phyloP scores from a whole-genome alignment of 2,113 vertebrate genomes.

The Rhinichthys klamathensis region DNA sequence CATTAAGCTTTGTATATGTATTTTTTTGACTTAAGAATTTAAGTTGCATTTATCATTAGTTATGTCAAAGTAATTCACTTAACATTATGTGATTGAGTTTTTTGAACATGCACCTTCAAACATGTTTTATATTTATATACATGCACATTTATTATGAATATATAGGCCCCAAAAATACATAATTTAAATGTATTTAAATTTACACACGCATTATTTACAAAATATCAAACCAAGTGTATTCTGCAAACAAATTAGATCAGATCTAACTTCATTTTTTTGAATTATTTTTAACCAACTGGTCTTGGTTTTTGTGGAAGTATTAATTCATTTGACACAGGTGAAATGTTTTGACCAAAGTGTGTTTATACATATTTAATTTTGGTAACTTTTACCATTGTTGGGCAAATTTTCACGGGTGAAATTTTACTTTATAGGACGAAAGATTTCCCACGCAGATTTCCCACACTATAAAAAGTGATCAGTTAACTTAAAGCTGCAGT shows the following conservation, averaged over 20 bases:
- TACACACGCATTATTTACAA: neutral
- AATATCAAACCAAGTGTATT: neutral
- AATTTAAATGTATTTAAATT: too few species aligned
- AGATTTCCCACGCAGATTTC: too few species aligned
- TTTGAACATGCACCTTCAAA: neutral
- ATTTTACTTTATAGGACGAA: too few species aligned
- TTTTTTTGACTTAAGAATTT: neutral
- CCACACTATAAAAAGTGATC: too few species aligned
- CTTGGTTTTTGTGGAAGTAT: neutral
- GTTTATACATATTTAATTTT: too few species aligned
- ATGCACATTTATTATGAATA: neutral
- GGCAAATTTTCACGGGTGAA: too few species aligned
- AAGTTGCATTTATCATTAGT: neutral
- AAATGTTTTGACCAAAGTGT: too few species aligned
- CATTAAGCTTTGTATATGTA: neutral
- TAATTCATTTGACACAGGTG: neutral
- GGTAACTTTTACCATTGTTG: too few species aligned
- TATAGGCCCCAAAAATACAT: neutral
- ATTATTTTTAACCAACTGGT: neutral
- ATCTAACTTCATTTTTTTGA: neutral
- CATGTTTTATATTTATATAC: neutral
- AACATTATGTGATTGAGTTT: neutral
- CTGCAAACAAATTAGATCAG: neutral
- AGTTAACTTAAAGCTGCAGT: too few species aligned
- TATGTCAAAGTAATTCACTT: neutral